phyloP scores from a whole-genome alignment of 2,113 vertebrate genomes.

The Australoheros scitulus region DNA sequence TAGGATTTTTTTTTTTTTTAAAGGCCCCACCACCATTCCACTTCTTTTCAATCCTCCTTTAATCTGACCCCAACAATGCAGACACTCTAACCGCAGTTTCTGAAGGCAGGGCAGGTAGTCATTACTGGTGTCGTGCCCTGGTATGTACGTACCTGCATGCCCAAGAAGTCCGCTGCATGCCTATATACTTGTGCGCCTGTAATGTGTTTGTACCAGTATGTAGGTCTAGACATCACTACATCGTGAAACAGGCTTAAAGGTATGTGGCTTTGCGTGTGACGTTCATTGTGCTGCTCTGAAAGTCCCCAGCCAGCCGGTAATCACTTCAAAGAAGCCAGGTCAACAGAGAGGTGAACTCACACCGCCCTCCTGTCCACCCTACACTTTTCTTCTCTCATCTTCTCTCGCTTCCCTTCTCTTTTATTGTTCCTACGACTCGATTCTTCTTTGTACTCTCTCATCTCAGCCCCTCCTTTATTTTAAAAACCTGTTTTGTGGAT shows the following conservation, averaged over 20 bases:
- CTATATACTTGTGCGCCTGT: slow-evolving; percentile 31
- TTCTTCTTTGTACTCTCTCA: slow-evolving; percentile 25
- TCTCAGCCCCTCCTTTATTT: background rate
- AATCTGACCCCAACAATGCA: slow-evolving; percentile 48
- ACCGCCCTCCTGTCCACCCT: slow-evolving; percentile 57
- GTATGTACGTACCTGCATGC: slow-evolving; percentile 53
- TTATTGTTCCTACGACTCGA: slow-evolving; percentile 28
- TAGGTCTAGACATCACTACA: slow-evolving; percentile 45
- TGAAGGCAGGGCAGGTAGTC: slow-evolving; percentile 63
- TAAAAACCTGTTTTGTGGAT: slow-evolving; percentile 20
- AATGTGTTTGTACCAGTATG: slow-evolving; percentile 23
- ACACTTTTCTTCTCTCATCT: slow-evolving; percentile 57
- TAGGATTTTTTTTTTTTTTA: slow-evolving; percentile 28
- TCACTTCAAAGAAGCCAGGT: slow-evolving; percentile 78
- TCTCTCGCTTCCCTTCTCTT: slow-evolving; percentile 34
- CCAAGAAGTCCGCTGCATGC: slow-evolving; percentile 16
- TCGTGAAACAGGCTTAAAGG: slow-evolving; percentile 66
- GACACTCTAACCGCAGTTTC: slow-evolving; percentile 45
- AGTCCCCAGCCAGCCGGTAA: slow-evolving; percentile 64
- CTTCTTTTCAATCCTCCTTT: slow-evolving; percentile 41
- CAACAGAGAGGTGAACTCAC: slow-evolving; percentile 70
- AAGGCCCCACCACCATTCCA: slow-evolving; percentile 30
- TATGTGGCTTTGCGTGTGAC: slow-evolving; percentile 69
- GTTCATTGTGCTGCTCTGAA: slow-evolving; percentile 69
- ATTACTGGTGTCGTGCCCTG: slow-evolving; percentile 55